phyloP scores from a whole-genome alignment of 1,140 invertebrate species.

The Drosophila aff. region DNA sequence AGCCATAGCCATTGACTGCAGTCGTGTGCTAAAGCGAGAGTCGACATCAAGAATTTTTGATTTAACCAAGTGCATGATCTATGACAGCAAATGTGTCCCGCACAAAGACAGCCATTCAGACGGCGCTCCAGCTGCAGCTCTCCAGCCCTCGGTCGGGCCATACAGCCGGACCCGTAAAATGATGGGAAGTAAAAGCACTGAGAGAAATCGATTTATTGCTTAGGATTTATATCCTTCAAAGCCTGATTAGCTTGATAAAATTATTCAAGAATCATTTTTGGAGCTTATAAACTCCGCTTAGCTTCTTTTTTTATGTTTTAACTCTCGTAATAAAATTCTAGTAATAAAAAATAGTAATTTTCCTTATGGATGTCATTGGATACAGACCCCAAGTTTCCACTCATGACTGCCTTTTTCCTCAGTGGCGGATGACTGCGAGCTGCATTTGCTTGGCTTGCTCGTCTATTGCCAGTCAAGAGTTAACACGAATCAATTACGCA shows the following conservation, averaged over 20 bases:
- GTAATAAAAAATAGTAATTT: too few species aligned
- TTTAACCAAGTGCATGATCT: conserved; percentile 83
- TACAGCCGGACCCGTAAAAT: conserved; percentile 16
- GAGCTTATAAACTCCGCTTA: not conserved
- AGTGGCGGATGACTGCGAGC: conserved; percentile 58
- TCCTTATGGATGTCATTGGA: too few species aligned
- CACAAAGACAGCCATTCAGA: conserved; percentile 58
- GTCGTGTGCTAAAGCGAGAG: conserved; percentile 68
- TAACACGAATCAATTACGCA: conserved; percentile 82
- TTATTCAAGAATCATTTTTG: not conserved
- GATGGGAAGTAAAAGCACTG: conserved; percentile 21
- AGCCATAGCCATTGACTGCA: conserved; percentile 57
- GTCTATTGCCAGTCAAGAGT: conserved; percentile 83
- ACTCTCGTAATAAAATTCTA: too few species aligned
- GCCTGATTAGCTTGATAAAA: too few species aligned
- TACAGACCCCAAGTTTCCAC: not conserved
- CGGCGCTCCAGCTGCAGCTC: conserved; percentile 13
- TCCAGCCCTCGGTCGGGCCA: not conserved
- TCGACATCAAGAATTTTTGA: conserved; percentile 79
- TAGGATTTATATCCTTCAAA: too few species aligned
- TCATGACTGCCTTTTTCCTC: conserved; percentile 1
- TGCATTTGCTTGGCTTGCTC: conserved; percentile 77
- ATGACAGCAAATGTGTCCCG: conserved; percentile 79
- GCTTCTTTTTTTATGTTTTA: too few species aligned
- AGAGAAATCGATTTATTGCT: not conserved